These are phyloP conservation scores for Idaea dimidiata DNA, from an alignment of 2,888 invertebrate genomes.

Conservation along the genomic window DNA sequence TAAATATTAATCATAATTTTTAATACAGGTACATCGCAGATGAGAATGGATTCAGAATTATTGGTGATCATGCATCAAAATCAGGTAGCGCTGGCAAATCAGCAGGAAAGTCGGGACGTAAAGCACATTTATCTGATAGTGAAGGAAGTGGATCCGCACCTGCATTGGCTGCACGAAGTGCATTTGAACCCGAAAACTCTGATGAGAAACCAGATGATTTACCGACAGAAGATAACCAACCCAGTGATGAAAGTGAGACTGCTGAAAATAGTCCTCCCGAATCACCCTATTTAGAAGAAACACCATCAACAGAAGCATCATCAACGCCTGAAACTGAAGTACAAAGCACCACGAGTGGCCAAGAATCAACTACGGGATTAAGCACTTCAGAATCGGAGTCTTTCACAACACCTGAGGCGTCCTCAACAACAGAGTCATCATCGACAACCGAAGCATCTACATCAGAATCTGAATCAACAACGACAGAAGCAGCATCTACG, in stretches of 20 bases:
- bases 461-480: slow-evolving; percentile 7
- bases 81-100: slow-evolving; percentile 20
- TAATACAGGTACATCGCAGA: slow-evolving; percentile 83
- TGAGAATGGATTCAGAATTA: slow-evolving; percentile 86
- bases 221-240: not conserved
- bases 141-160: slow-evolving; percentile 37
- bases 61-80: slow-evolving; percentile 73
- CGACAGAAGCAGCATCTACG: slow-evolving; percentile 11
- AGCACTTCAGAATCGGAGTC: slow-evolving; percentile 2
- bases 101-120: slow-evolving; percentile 10
- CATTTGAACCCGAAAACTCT: not conserved
- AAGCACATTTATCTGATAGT: slow-evolving; percentile 41
- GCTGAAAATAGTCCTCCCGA: slow-evolving; percentile 6
- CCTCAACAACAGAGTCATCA: slow-evolving; percentile 16
- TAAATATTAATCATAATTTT: slow-evolving; percentile 7
- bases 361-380: slow-evolving; percentile 14
- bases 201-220: not conserved
- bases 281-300: slow-evolving; percentile 11
- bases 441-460: slow-evolving; percentile 15
- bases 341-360: slow-evolving; percentile 2
- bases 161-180: slow-evolving; percentile 15
- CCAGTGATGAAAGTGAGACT: slow-evolving; percentile 10
- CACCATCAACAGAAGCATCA: slow-evolving; percentile 10
- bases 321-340: slow-evolving; percentile 12
- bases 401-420: not conserved